Conservation (phyloP, 92 coral and sea anemone species). For the Micromussa lordhowensis region DNA sequence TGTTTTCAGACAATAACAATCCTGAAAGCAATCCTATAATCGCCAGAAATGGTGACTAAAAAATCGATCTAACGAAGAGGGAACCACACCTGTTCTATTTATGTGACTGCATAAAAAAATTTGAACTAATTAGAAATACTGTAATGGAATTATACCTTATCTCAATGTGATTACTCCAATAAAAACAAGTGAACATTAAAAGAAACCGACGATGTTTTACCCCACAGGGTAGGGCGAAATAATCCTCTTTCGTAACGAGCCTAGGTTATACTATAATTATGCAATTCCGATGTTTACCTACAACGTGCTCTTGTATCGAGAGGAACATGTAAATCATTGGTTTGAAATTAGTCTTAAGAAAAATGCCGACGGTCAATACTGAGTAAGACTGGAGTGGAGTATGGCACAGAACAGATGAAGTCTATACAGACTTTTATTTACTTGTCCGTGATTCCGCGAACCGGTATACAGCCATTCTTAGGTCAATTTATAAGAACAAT, state of each 20-base stretch:
- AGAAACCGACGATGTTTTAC: not conserved
- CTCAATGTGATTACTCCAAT: not conserved
- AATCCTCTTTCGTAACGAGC: constrained; percentile 9
- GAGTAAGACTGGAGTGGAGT: not conserved
- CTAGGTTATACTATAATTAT: not conserved
- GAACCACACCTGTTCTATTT: constrained; percentile 6
- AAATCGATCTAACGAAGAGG: not conserved
- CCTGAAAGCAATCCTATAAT: not conserved
- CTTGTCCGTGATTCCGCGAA: not conserved
- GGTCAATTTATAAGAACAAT: not conserved
- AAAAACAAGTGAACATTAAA: not conserved
- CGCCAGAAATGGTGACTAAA: not conserved
- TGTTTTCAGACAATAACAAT: not conserved
- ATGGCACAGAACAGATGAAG: not conserved
- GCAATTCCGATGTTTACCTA: not conserved
- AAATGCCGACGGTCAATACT: not conserved
- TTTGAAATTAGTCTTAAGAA: not conserved
- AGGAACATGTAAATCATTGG: not conserved
- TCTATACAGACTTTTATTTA: not conserved
- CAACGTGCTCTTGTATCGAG: not conserved
- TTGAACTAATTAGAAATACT: not conserved
- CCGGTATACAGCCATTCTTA: not conserved
- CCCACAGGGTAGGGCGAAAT: constrained; percentile 10
- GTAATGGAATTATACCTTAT: constrained; percentile 1
- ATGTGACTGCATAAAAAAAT: not conserved